Base-by-base conservation (phyloP, 2,797 vertebrate genomes). In the Rachycentron canadum region DNA sequence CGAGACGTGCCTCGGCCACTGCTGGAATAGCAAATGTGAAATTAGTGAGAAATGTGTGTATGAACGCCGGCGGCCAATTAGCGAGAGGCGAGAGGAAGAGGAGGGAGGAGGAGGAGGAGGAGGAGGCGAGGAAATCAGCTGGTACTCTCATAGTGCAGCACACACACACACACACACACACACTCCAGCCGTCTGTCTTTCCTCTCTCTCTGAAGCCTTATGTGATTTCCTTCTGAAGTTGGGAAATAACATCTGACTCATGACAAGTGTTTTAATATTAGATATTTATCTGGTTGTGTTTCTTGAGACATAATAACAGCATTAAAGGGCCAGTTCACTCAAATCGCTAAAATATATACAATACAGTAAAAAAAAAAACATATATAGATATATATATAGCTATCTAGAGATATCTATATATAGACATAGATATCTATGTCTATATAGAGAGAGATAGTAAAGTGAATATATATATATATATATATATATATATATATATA, bases 11-110 rank as follows among this genome's bases (percentile, higher is more conserved):
- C 90, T 94, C 91, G 95, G 94, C 94, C 96, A 95, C 95, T 95
- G 93, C 90, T 94, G 91, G 97, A 98, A 99, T 99, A 96, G 96
- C 95, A 97, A 98, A 97, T 97, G 95, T 95, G 95, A 97, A 98
- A 98, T 99, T 99, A 99, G 97, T 94, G 95, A 92, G 96, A 96
- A 93, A 95, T 97, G 97, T 98, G 98, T 94, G 96, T 92, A 95
- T 96, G 97, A 97, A 98, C 96, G 94, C 95, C 94, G 91, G 87
- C 88, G 87, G 95, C 95, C 97, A 98, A 99, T 99, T 99, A 98
- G 96, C 92, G 88, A 88, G 92, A 92, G 75, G 90, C 86, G 86
- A 89, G 91, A 91, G 84, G 87, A 90, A 84, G 90, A 86, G 77
- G 84, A 83, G 92, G 84, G 88, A 41, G 84, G 82, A 73, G 92